phyloP scores from a whole-genome alignment of 2,113 vertebrate genomes.

The Aldabrachelys gigantea region DNA sequence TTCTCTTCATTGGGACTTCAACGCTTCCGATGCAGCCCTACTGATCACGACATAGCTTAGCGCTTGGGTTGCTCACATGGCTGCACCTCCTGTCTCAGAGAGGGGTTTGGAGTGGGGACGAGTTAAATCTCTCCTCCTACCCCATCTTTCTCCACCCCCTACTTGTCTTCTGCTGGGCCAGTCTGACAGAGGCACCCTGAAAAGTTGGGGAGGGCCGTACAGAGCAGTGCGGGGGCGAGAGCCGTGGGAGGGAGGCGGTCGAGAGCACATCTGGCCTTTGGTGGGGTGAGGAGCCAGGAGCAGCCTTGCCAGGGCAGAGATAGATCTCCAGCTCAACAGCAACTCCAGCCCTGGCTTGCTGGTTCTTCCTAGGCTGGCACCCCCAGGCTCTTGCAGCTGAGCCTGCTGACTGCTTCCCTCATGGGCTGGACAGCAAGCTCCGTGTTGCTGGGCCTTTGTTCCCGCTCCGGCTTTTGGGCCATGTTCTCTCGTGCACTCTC shows the following conservation, averaged over 20 bases:
- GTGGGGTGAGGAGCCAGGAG: too few relatives aligned
- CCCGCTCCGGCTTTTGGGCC: too few relatives aligned
- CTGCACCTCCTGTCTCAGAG: background rate
- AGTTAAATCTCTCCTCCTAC: too few relatives aligned
- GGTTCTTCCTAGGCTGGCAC: too few relatives aligned
- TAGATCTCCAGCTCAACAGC: background rate
- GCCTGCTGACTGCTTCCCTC: background rate
- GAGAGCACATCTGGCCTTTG: background rate
- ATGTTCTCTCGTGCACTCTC: background rate
- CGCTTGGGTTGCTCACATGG: too few relatives aligned
- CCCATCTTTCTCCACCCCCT: background rate
- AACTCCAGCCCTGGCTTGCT: background rate
- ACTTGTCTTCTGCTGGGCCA: background rate
- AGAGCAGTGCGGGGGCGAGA: too few relatives aligned
- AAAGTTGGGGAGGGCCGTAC: too few relatives aligned
- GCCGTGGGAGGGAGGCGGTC: too few relatives aligned
- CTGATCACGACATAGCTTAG: background rate
- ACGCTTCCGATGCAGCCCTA: background rate
- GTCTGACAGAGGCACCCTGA: background rate
- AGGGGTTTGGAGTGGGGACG: background rate
- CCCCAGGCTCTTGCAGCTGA: background rate
- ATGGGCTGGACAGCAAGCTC: too few relatives aligned
- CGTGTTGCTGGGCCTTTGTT: background rate
- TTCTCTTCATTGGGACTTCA: background rate
- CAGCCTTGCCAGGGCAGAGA: background rate